phyloP scores from a whole-genome alignment of 2,797 vertebrate genomes.

The Remorina albescens region DNA sequence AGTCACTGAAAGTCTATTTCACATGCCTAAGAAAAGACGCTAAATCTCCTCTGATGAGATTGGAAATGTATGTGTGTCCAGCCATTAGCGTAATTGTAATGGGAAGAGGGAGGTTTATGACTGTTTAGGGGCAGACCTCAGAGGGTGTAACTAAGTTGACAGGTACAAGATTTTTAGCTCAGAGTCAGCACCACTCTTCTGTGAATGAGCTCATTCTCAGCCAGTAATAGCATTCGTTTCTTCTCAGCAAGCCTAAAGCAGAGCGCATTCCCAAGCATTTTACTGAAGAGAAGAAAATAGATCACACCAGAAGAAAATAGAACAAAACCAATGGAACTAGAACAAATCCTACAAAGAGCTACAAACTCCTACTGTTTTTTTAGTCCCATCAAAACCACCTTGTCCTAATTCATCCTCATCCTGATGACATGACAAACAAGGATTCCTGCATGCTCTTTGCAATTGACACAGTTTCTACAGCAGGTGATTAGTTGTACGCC shows the following conservation, averaged over 20 bases:
- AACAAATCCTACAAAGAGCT: not conserved
- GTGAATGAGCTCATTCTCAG: constrained; percentile 42
- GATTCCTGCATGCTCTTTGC: not conserved
- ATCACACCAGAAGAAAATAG: constrained; percentile 17
- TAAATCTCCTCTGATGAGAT: constrained; percentile 49
- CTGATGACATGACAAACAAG: not conserved
- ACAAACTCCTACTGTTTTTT: not conserved
- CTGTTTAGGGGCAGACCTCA: constrained; percentile 36
- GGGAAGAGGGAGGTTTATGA: constrained; percentile 14
- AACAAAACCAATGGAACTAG: constrained; percentile 26
- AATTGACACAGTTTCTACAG: constrained; percentile 9
- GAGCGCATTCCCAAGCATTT: constrained; percentile 24
- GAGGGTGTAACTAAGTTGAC: constrained; percentile 39
- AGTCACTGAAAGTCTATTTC: constrained; percentile 15
- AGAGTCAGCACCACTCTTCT: constrained; percentile 55
- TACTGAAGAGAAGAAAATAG: constrained; percentile 21
- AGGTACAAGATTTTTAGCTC: constrained; percentile 45
- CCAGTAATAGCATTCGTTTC: constrained; percentile 30
- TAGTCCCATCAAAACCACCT: not conserved
- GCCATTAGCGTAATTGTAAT: constrained; percentile 66
- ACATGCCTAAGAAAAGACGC: not conserved
- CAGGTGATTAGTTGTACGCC: not conserved
- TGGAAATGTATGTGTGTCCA: constrained; percentile 36
- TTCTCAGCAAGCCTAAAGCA: constrained; percentile 28
- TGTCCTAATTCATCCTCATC: not conserved